Evolutionary conservation across 2,888 invertebrate genomes (phyloP).

Genomic region (Crossocerus cetratus): DNA sequence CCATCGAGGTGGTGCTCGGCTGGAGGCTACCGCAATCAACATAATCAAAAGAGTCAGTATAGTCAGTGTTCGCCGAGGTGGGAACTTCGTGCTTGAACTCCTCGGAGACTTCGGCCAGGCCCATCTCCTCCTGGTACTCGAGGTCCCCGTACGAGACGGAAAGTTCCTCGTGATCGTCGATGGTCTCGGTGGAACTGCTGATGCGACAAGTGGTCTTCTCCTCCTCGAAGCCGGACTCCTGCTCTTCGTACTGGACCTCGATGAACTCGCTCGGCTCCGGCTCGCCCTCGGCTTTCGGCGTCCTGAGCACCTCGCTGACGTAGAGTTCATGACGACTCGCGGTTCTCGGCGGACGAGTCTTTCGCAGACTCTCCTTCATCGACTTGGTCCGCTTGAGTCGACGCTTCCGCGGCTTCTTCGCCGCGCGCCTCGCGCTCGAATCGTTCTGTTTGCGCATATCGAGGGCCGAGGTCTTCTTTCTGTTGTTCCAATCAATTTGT

Average conservation of each 20-base stretch:
- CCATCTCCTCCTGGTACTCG: slow-evolving; percentile 7
- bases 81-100: not conserved
- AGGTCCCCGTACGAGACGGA: slow-evolving; percentile 4
- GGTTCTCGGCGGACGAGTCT: slow-evolving; percentile 24
- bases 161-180: not conserved
- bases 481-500: too few species aligned
- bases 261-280: slow-evolving; percentile 5
- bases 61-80: not conserved
- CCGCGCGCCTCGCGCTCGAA: not conserved
- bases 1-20: not conserved
- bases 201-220: slow-evolving; percentile 32
- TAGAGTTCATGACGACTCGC: slow-evolving; percentile 15
- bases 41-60: not conserved
- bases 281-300: not conserved
- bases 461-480: too few species aligned
- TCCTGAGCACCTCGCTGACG: not conserved
- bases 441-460: slow-evolving; percentile 16
- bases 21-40: not conserved
- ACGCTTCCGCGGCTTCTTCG: slow-evolving; percentile 11
- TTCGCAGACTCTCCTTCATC: not conserved
- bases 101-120: not conserved
- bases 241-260: slow-evolving; percentile 19
- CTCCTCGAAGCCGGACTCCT: slow-evolving; percentile 6
- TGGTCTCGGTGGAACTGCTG: slow-evolving; percentile 38
- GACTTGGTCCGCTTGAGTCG: slow-evolving; percentile 12